These are phyloP conservation scores for Zosterops japonicus DNA, from an alignment of 2,113 vertebrate genomes.

Conservation along the genomic window DNA sequence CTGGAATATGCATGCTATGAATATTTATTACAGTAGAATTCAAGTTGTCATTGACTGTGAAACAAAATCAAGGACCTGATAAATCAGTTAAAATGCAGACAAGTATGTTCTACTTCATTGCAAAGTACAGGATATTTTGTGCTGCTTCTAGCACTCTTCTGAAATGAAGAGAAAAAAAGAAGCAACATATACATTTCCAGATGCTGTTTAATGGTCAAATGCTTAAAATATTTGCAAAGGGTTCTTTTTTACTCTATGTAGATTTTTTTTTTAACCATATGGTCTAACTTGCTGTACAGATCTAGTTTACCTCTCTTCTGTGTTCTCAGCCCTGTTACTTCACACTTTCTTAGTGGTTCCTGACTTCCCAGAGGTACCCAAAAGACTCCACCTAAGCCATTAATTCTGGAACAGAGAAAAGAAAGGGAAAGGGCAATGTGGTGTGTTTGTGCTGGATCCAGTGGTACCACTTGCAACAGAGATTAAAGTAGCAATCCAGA, in stretches of 20 bases:
- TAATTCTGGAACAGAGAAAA: neutral
- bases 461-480: neutral
- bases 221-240: neutral
- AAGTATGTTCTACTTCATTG: neutral
- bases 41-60: neutral
- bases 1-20: neutral
- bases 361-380: neutral
- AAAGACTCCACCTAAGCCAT: neutral
- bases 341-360: neutral
- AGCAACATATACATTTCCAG: neutral
- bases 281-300: neutral
- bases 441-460: neutral
- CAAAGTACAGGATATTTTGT: neutral
- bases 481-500: neutral
- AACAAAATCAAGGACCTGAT: neutral
- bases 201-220: neutral
- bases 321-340: neutral
- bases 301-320: neutral
- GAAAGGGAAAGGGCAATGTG: neutral
- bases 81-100: conserved; percentile 26
- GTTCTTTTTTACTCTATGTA: neutral
- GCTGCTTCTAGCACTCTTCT: neutral
- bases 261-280: neutral
- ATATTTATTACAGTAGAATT: conserved; percentile 44
- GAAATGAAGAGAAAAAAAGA: neutral